Evolutionary conservation across 37 sponge, comb jelly and placozoan species (phyloP).

Genomic region (Lycopodina hypogea): DNA sequence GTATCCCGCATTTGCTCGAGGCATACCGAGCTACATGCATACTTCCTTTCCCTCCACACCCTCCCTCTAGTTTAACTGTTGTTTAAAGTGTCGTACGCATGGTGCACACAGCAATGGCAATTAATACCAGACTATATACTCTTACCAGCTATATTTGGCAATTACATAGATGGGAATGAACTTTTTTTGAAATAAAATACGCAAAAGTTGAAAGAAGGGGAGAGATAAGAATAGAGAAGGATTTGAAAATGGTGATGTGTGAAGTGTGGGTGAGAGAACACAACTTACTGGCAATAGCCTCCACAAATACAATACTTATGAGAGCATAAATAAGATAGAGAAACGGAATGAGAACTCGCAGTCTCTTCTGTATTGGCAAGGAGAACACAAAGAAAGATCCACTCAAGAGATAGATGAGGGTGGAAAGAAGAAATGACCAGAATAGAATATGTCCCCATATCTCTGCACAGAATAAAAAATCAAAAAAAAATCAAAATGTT

Average conservation of each 20-base stretch:
- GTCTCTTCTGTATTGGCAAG: conserved; percentile 9
- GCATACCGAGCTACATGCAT: too few relatives aligned
- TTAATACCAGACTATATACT: too few relatives aligned
- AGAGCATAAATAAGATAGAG: conserved; percentile 45
- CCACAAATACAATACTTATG: conserved; percentile 29
- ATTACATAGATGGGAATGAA: too few relatives aligned
- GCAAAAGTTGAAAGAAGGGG: too few relatives aligned
- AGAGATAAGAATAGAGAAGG: neutral
- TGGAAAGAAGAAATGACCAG: conserved; percentile 54
- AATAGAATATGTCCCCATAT: conserved; percentile 63
- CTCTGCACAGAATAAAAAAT: conserved; percentile 17
- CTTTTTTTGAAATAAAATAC: too few relatives aligned
- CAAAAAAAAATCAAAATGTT: neutral
- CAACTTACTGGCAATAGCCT: conserved; percentile 62
- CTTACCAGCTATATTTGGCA: too few relatives aligned
- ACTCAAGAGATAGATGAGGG: conserved; percentile 31
- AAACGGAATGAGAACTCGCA: conserved; percentile 27
- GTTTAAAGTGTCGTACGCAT: too few relatives aligned
- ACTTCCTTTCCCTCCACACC: too few relatives aligned
- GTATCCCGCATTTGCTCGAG: too few relatives aligned
- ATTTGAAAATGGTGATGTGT: neutral
- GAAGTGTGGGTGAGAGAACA: neutral
- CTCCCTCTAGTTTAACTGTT: too few relatives aligned
- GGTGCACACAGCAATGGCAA: too few relatives aligned
- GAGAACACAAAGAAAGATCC: conserved; percentile 37